Evolutionary conservation across 37 sponge, comb jelly and placozoan genomes (phyloP), one percentile per base, ranked within the genome.

Genomic region (Diacarnus erythraeanus): DNA sequence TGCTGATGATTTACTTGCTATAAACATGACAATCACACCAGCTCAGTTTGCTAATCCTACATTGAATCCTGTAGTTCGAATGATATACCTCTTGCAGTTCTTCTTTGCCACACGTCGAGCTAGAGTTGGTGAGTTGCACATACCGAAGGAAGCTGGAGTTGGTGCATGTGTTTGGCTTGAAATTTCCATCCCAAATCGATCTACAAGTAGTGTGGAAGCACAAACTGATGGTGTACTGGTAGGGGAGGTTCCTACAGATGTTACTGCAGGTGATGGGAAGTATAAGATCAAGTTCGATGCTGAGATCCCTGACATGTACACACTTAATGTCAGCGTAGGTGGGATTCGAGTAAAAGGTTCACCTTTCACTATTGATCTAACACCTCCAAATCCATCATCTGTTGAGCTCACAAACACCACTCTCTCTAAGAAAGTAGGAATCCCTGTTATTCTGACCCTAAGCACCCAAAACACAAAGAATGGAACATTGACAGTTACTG

Each of bases 71-170:
- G 72, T 97, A 27, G 64, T 72, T 26, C 89, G 94, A 41, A 86
- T 86, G 82, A 91, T 82, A 27, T 97, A 97, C 77, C 77, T 97
- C 57, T 77, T 89, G 23, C 95, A 91, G 40, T 92, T 94, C 78
- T 80, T 64, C 59, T 43, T 79, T 78, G 37, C 56, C 57, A 43
- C 42, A 9, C 25, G 22, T 8, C 56, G 38, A 2, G 31, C 35
- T 1, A 70, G 58, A 1, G 74, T 82, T 3, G 33, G 17, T 27
- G 51, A 73, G 25, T 18, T 82, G 22, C 74, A 73, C 63, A 33
- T 59, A 23, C 82, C 82, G 22, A 30, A 43, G 2, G 47, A 82
- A 27, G 64, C 81, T 44, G 90, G 90, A 9, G 57, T 27, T 27
- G 77, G 81, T 0, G 56, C 80, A 10, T 57, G 75, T 8, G 74